Base-by-base conservation (phyloP, 2,797 vertebrate species). In the Ataeniobius toweri region DNA sequence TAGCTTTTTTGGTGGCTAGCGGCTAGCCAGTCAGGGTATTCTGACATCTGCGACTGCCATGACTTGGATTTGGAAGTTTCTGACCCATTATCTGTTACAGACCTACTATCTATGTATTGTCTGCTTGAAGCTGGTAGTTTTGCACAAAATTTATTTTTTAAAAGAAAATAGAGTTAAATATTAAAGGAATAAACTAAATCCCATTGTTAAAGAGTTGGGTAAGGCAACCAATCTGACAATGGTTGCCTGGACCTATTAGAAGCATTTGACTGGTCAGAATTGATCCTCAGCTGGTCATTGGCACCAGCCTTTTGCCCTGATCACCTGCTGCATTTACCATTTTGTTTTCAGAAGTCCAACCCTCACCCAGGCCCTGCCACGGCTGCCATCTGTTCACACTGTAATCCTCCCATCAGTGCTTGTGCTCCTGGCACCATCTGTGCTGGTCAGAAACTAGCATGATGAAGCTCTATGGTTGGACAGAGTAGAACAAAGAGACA, bases 371-470 rank as follows among this genome's bases (percentile, higher is more conserved):
- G 77, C 73, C 73, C 28, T 78, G 83, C 73, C 76, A 56, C 3
- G 56, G 12, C 75, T 26, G 83, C 91, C 86, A 91, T 89, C 91
- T 91, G 90, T 85, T 80, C 81, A 9, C 20, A 5, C 84, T 79
- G 78, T 88, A 89, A 89, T 90, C 83, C 85, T 86, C 85, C 75
- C 75, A 80, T 87, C 82, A 84, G 82, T 76, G 83, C 65, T 28
- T 1, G 80, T 80, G 80, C 75, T 73, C 77, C 65, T 80, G 74
- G 85, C 77, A 53, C 84, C 83, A 85, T 88, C 81, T 89, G 86
- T 16, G 78, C 71, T 13, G 18, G 77, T 74, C 76, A 79, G 71
- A 65, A 74, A 53, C 78, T 69, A 46, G 41, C 78, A 70, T 48
- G 39, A 59, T 69, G 81, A 74, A 81, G 75, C 78, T 81, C 14